Evolutionary conservation across 2,888 invertebrate species (phyloP).

Genomic region (Andrena trimmerana): DNA sequence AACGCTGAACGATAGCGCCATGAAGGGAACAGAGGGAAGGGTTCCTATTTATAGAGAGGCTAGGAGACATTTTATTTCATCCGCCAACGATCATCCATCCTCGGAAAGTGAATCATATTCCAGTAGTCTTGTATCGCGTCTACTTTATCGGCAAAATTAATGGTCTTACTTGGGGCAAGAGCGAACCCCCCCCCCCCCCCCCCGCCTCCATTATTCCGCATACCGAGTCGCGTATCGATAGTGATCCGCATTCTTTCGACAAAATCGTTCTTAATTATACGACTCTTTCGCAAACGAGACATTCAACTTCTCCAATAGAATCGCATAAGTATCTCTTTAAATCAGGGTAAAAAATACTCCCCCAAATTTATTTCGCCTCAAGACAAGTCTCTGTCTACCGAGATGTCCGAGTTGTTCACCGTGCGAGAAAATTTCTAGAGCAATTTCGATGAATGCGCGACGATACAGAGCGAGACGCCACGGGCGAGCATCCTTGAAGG

Average conservation of each 20-base stretch:
- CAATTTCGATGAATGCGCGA: not conserved
- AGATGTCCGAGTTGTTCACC: no score
- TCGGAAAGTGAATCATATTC: constrained; percentile 66
- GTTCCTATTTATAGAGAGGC: constrained; percentile 65
- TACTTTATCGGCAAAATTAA: constrained; percentile 77
- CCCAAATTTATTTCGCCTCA: no score
- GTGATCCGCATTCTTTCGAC: constrained; percentile 40
- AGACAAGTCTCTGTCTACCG: no score
- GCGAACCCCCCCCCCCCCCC: constrained; percentile 43
- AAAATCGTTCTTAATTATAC: constrained; percentile 20
- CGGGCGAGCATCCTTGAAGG: constrained; percentile 23
- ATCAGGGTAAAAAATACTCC: no score
- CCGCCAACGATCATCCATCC: constrained; percentile 57
- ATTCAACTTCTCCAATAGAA: no score
- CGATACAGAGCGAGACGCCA: not conserved
- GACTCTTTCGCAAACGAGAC: not conserved
- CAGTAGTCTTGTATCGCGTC: constrained; percentile 68
- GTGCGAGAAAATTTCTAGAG: not conserved
- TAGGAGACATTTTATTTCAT: constrained; percentile 45
- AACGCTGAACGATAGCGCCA: constrained; percentile 26
- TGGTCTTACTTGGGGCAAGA: constrained; percentile 57
- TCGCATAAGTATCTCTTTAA: no score
- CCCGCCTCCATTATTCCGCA: constrained; percentile 54
- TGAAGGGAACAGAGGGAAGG: constrained; percentile 18
- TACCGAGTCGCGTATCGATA: constrained; percentile 50